Evolutionary conservation across 2,113 vertebrate genomes (phyloP).

Genomic region (Eptesicus fuscus): DNA sequence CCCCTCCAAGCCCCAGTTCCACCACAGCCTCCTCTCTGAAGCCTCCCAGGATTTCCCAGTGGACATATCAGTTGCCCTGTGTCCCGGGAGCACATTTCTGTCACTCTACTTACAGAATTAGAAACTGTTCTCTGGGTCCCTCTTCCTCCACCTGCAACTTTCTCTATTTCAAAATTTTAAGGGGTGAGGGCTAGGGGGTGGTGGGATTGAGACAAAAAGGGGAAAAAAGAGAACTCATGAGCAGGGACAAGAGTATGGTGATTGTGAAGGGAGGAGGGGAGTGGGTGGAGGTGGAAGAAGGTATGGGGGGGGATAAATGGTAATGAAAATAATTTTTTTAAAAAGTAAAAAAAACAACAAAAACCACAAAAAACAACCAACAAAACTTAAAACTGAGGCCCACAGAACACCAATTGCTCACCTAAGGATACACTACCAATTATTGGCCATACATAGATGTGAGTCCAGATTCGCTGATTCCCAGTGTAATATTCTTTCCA

Average conservation of each 20-base stretch:
- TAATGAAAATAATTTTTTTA: not conserved
- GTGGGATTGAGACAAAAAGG: not conserved
- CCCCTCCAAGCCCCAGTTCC: not conserved
- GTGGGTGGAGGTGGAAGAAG: not conserved
- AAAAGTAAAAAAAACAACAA: too few relatives aligned
- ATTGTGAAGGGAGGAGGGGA: not conserved
- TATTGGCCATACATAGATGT: not conserved
- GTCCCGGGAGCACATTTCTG: not conserved
- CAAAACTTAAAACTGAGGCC: not conserved
- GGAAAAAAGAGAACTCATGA: not conserved
- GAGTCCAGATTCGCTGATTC: not conserved
- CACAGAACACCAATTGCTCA: not conserved
- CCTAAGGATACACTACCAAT: not conserved
- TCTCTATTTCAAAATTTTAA: not conserved
- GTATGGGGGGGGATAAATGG: not conserved
- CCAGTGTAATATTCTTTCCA: not conserved
- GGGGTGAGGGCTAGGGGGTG: too few relatives aligned
- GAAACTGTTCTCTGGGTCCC: not conserved
- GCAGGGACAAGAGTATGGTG: not conserved
- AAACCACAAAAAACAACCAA: not conserved
- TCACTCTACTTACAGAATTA: not conserved
- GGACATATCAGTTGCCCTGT: not conserved
- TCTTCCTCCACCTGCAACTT: not conserved
- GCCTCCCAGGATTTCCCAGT: too few relatives aligned
- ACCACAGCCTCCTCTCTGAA: not conserved